These are phyloP conservation scores for Mythimna impura DNA, from an alignment of 2,888 invertebrate species.

Conservation along the genomic window DNA sequence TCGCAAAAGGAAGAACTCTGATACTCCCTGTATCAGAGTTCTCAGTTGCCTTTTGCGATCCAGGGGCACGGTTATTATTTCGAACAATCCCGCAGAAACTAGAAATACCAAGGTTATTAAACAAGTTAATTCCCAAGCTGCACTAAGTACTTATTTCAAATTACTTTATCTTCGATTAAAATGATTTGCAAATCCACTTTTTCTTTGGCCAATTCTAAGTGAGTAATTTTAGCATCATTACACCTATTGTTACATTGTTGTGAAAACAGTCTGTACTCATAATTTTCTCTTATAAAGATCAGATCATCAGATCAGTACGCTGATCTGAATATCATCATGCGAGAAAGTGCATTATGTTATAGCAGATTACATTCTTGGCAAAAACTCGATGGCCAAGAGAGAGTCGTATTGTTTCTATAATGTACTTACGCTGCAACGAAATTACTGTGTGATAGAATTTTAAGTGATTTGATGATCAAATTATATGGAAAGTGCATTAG, in stretches of 20 bases:
- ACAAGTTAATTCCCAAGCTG: not conserved
- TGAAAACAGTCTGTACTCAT: constrained; percentile 39
- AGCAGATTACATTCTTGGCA: constrained; percentile 66
- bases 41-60: too few relatives aligned
- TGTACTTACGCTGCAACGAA: constrained; percentile 41
- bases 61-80: too few relatives aligned
- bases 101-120: constrained; percentile 19
- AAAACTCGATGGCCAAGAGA: constrained; percentile 62
- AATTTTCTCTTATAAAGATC: constrained; percentile 60
- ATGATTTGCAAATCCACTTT: constrained; percentile 10
- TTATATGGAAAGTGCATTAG: constrained; percentile 37
- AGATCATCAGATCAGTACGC: constrained; percentile 66
- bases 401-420: constrained; percentile 64
- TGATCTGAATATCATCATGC: constrained; percentile 73
- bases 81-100: not conserved
- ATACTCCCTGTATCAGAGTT: too few relatives aligned
- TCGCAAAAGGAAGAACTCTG: too few relatives aligned
- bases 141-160: constrained; percentile 5
- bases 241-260: constrained; percentile 49
- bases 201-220: constrained; percentile 19
- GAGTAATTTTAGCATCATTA: constrained; percentile 35
- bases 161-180: constrained; percentile 21
- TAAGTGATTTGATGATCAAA: constrained; percentile 44
- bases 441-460: constrained; percentile 51
- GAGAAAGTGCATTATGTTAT: constrained; percentile 76